Conservation (phyloP, 2,797 vertebrate species). For the Hypotaenidia philippensis region DNA sequence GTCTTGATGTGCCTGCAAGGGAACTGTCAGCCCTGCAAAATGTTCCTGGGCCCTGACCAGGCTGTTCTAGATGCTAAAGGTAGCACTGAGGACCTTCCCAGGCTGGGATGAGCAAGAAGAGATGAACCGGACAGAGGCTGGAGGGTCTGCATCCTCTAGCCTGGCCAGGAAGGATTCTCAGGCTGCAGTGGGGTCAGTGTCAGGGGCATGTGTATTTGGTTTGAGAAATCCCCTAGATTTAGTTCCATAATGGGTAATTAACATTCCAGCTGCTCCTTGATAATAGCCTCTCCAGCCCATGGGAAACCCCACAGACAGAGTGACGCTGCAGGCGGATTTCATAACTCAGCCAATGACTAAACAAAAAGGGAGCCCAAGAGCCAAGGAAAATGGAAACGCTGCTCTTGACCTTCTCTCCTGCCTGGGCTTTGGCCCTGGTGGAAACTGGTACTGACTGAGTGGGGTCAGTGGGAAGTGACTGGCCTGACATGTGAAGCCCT, state of each 20-base stretch:
- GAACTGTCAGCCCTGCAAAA: neutral
- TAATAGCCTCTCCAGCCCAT: constrained; percentile 18
- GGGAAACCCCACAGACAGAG: constrained; percentile 30
- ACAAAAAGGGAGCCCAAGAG: neutral
- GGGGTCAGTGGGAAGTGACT: neutral
- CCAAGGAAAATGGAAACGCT: neutral
- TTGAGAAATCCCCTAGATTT: constrained; percentile 60
- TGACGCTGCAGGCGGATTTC: neutral
- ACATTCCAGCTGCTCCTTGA: constrained; percentile 43
- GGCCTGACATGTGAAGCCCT: neutral
- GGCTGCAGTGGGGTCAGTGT: constrained; percentile 6
- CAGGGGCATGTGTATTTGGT: constrained; percentile 38
- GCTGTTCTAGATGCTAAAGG: neutral
- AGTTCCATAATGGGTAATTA: constrained; percentile 52
- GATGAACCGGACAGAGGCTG: neutral
- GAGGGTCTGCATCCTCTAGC: neutral
- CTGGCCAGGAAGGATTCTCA: neutral
- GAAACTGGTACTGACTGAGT: neutral
- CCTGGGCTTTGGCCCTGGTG: neutral
- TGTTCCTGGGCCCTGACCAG: neutral
- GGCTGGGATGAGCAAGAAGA: neutral
- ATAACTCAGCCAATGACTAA: neutral
- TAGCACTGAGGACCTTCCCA: neutral
- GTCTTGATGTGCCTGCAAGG: neutral
- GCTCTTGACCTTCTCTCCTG: neutral